Percentiles rank a stretch among this genome's conserved stretches.
Evolutionary conservation across 2,797 vertebrate species (phyloP).

Genomic region (Menidia menidia): DNA sequence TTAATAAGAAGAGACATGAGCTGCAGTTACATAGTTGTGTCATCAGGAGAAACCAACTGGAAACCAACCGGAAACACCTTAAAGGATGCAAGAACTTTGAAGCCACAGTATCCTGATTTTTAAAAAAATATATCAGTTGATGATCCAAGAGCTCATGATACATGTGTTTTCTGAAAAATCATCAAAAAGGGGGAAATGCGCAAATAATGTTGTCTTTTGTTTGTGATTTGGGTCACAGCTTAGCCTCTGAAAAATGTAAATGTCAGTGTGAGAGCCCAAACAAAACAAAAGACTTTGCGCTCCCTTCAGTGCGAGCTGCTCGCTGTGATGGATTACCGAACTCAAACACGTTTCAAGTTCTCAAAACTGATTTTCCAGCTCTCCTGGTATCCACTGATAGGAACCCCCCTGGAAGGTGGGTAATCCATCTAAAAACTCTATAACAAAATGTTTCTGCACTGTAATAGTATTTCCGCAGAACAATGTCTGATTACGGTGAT

Average conservation of each 20-base stretch:
- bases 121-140: too few species aligned
- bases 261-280: slow-evolving; percentile 11
- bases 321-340: slow-evolving; percentile 19
- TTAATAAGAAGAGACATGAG: too few species aligned
- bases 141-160: too few species aligned
- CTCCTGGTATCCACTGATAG: background rate
- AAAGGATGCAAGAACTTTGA: too few species aligned
- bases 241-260: slow-evolving; percentile 17
- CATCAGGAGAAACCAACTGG: too few species aligned
- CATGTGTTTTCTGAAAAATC: background rate
- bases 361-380: slow-evolving; percentile 15
- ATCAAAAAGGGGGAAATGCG: background rate
- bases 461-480: background rate
- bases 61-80: too few species aligned
- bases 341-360: slow-evolving; percentile 9
- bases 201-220: background rate
- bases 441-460: background rate
- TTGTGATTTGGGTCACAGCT: background rate
- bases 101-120: too few species aligned
- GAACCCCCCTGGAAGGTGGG: background rate
- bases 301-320: background rate
- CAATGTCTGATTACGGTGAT: background rate
- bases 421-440: slow-evolving; percentile 12
- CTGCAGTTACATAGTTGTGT: too few species aligned
- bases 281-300: background rate